Evolutionary conservation across 2,113 vertebrate genomes (phyloP).

Genomic region (Ornithorhynchus anatinus): DNA sequence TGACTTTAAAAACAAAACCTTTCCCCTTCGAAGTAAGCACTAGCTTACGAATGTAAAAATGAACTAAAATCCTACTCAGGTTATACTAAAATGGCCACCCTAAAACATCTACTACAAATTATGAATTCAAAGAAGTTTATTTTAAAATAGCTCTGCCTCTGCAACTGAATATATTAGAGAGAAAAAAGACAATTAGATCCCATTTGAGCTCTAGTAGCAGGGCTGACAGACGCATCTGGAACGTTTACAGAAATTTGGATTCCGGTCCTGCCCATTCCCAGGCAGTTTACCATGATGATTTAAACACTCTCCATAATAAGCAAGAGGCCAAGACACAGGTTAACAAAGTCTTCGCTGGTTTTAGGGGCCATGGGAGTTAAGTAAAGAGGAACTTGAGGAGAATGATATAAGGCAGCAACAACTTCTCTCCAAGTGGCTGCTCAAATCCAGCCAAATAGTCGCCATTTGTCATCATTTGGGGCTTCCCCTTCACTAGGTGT

Average conservation of each 20-base stretch:
- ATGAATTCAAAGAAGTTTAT: too few species aligned
- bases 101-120: too few species aligned
- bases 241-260: not conserved
- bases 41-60: too few species aligned
- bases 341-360: too few species aligned
- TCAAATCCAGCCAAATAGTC: too few species aligned
- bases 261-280: not conserved
- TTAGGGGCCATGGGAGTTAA: not conserved
- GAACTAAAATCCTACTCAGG: too few species aligned
- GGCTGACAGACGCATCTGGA: not conserved
- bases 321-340: not conserved
- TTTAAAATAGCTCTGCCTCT: too few species aligned
- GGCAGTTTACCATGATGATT: not conserved
- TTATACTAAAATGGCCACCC: too few species aligned
- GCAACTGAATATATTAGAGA: not conserved
- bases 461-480: constrained; percentile 2
- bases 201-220: not conserved
- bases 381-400: constrained; percentile 13
- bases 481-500: not conserved
- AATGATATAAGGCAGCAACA: not conserved
- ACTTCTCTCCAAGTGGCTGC: not conserved
- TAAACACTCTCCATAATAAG: not conserved
- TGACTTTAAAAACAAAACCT: too few species aligned
- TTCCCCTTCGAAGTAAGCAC: too few species aligned
- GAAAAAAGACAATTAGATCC: not conserved